Evolutionary conservation across 2,888 invertebrate species (phyloP), one percentile per base, ranked within the genome.

Genomic region (Dryocosmus kuriphilus): DNA sequence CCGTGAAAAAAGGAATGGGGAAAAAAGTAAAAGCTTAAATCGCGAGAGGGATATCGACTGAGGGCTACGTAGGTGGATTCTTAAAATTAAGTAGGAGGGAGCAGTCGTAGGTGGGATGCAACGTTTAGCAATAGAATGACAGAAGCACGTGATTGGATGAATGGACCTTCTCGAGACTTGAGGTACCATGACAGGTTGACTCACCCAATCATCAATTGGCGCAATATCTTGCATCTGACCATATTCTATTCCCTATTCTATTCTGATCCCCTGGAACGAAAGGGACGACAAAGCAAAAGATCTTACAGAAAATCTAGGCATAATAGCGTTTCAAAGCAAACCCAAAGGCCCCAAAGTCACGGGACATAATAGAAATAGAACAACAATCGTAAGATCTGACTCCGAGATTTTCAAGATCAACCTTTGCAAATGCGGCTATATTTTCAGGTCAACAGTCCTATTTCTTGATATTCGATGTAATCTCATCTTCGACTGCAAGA

Each of bases 111-210:
- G 74, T 74, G 60, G 74, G 74, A 35, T 74, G 74, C 57, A 57
- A 74, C 74, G 74, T 57, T 60, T 61, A 60, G 74, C 60, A 74
- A 74, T 57, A 74, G 60, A 74, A 74, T 60, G 74, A 74, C 60
- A 74, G 57, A 60, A 74, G 74, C 74, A 74, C 60, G 60, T 61
- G 74, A 74, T 74, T 74, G 74, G 74, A 60, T 74, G 74, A 74
- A 74, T 74, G 74, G 74, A 74, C 57, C 60, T 74, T 74, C 74
- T 57, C 60, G 55, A 38, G 71, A 71, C 27, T 46, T 71, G 46
- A 71, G 71, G 46, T 71, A 71, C 74, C 57, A 74, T 57, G 74
- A 60, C 57, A 74, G 74, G 57, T 61, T 74, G 74, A 74, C 74
- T 61, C 55, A 74, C 24, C 74, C 74, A 74, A 74, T 74, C 74